phyloP scores from a whole-genome alignment of 2,888 invertebrate genomes.

The Stenurella melanura region DNA sequence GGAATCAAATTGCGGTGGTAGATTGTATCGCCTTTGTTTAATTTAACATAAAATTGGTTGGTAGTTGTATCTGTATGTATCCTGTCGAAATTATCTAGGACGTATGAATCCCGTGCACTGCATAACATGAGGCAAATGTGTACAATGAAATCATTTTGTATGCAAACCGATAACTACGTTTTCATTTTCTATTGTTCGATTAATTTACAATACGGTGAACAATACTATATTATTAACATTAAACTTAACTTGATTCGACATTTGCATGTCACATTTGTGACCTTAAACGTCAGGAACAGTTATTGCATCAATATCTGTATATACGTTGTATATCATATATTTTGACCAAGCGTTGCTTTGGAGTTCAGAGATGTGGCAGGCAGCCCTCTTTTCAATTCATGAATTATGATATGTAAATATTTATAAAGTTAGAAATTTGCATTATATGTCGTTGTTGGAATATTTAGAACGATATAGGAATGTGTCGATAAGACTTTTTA shows the following conservation, averaged over 20 bases:
- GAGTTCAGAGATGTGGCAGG: too few relatives aligned
- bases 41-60: slow-evolving; percentile 43
- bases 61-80: slow-evolving; percentile 36
- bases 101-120: slow-evolving; percentile 31
- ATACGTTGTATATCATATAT: too few relatives aligned
- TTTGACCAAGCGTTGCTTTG: too few relatives aligned
- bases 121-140: slow-evolving; percentile 35
- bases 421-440: too few relatives aligned
- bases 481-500: too few relatives aligned
- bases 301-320: neutral
- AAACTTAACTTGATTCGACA: neutral
- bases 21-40: slow-evolving; percentile 45
- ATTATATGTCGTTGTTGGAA: too few relatives aligned
- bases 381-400: too few relatives aligned
- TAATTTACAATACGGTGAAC: slow-evolving; percentile 4
- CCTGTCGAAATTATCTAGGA: slow-evolving; percentile 43
- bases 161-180: slow-evolving; percentile 36
- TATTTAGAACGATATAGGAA: too few relatives aligned
- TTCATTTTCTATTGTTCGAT: slow-evolving; percentile 18
- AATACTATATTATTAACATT: slow-evolving; percentile 5
- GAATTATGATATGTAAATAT: too few relatives aligned
- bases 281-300: neutral
- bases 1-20: slow-evolving; percentile 37
- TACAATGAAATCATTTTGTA: slow-evolving; percentile 36
- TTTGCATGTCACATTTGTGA: neutral